These are phyloP conservation scores for Trichonephila inaurata DNA, from an alignment of 1,140 invertebrate species.

Conservation along the genomic window DNA sequence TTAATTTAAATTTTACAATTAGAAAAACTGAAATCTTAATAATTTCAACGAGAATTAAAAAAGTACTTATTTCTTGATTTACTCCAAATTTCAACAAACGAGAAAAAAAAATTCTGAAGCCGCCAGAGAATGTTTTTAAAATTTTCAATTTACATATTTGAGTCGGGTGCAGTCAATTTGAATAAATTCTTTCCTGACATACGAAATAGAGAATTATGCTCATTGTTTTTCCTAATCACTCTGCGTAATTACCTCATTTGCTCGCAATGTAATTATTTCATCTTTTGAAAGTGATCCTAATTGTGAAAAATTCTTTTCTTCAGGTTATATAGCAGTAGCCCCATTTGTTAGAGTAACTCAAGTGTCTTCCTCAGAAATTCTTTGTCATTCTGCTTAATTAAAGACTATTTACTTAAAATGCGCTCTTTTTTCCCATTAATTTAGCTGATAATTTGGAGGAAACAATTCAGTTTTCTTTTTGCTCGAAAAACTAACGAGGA, in stretches of 20 bases:
- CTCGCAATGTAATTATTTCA: not conserved
- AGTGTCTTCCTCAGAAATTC: not conserved
- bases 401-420: not conserved
- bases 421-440: not conserved
- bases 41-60: too few species aligned
- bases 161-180: not conserved
- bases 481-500: too few species aligned
- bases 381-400: not conserved
- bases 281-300: not conserved
- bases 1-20: too few species aligned
- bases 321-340: not conserved
- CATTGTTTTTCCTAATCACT: slow-evolving; percentile 33
- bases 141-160: not conserved
- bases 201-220: not conserved
- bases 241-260: not conserved
- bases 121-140: too few species aligned
- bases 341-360: not conserved
- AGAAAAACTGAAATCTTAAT: too few species aligned
- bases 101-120: too few species aligned
- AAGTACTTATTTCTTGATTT: too few species aligned
- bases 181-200: not conserved
- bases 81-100: too few species aligned
- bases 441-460: not conserved
- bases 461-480: too few species aligned
- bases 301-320: not conserved